phyloP scores from a whole-genome alignment of 2,888 invertebrate genomes.

The Aspidiotus destructor region DNA sequence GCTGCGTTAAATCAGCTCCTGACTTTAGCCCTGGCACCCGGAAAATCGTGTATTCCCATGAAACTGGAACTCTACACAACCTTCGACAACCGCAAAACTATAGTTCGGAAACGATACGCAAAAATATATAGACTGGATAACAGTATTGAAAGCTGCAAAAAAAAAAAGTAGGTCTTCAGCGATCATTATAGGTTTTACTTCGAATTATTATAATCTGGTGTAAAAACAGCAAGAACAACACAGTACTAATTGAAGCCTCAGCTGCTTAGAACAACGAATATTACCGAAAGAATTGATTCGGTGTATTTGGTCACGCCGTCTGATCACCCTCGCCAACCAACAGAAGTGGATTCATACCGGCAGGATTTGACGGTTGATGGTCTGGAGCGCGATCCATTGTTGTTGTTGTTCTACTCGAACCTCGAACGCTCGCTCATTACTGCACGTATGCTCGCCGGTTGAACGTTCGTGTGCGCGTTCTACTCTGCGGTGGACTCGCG shows the following conservation, averaged over 20 bases:
- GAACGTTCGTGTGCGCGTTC: background rate
- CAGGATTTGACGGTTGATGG: background rate
- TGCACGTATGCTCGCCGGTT: background rate
- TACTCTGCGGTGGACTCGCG: background rate
- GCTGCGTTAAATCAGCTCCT: too few relatives aligned
- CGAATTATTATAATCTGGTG: too few relatives aligned
- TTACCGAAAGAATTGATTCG: background rate
- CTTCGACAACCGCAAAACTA: too few relatives aligned
- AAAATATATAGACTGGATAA: too few relatives aligned
- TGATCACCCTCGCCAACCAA: background rate
- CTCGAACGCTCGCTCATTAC: background rate
- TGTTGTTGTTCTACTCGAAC: background rate
- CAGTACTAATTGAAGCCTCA: background rate
- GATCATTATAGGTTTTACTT: too few relatives aligned
- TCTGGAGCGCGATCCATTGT: background rate
- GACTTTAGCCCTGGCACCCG: too few relatives aligned
- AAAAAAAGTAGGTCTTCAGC: too few relatives aligned
- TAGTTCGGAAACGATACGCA: too few relatives aligned
- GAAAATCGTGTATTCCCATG: too few relatives aligned
- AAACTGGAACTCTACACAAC: too few relatives aligned
- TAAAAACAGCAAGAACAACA: too few relatives aligned
- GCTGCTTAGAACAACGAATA: background rate
- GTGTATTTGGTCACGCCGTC: background rate
- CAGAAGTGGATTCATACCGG: constrained; percentile 1
- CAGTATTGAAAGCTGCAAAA: too few relatives aligned